Evolutionary conservation across 2,797 vertebrate genomes (phyloP), one percentile per base, ranked within the genome.

Genomic region (Delichon dasypus): DNA sequence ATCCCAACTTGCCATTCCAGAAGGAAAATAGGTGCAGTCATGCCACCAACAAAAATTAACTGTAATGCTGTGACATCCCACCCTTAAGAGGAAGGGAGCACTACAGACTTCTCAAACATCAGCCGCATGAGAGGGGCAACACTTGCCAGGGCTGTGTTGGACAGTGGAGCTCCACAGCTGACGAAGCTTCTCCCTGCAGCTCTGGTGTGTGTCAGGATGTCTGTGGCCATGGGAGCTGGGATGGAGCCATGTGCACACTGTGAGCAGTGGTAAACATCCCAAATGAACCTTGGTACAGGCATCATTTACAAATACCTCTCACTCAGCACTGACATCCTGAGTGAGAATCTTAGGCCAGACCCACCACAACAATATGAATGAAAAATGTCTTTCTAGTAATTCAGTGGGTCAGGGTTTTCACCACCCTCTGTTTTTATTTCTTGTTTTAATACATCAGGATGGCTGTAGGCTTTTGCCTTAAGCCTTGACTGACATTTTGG

Each of bases 391-490:
- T 62, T 47, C 40, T 22, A 47, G 42, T 18, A 68, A 66, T 64
- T 79, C 55, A 70, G 10, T 27, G 23, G 38, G 48, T 66, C 44
- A 73, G 66, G 6, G 58, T 83, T 84, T 81, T 27, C 21, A 48
- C 38, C 55, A 27, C 4, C 12, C 4, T 40, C 13, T 58, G n/a
- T 45, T 3, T 54, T 76, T 55, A 13, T 45, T 36, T 22, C 18
- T 58, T 53, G 68, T 84, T 76, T 79, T 72, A 91, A 73, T 19
- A 16, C 34, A 51, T 74, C 4, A 23, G 67, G 47, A 76, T 77
- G 85, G 57, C 78, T 92, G 70, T 38, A 64, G 72, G 73, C 60
- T 91, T 93, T 93, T 85, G 81, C 77, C 61, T 94, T 89, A 78
- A 90, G 89, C 60, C 82, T 84, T 79, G 70, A 81, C 47, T 88